These are phyloP conservation scores for Ennomos quercinarius DNA, from an alignment of 2,888 invertebrate species.

Conservation along the genomic window DNA sequence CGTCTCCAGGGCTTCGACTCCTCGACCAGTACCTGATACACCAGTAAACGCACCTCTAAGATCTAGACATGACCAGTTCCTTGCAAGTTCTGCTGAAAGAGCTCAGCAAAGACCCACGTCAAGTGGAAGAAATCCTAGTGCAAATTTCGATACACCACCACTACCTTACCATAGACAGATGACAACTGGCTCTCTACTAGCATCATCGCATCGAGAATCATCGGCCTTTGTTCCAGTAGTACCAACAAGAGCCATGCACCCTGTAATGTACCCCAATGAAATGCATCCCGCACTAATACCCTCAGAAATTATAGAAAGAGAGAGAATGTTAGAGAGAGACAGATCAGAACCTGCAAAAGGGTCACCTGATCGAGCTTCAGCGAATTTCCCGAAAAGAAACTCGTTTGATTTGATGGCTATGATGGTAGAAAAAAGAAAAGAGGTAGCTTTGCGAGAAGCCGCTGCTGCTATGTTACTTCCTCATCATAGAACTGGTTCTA, in stretches of 20 bases:
- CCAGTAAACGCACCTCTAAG: conserved; percentile 74
- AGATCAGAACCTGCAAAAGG: conserved; percentile 80
- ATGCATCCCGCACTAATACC: conserved; percentile 88
- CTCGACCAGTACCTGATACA: conserved; percentile 79
- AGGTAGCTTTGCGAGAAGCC: conserved; percentile 90
- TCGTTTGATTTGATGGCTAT: conserved; percentile 94
- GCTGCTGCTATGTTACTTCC: conserved; percentile 90
- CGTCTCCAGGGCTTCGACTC: conserved; percentile 80
- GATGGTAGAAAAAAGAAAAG: conserved; percentile 96
- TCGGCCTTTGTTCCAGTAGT: conserved; percentile 96
- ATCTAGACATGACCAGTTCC: conserved; percentile 87
- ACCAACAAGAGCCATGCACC: conserved; percentile 90
- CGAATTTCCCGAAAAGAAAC: conserved; percentile 75
- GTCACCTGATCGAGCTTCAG: conserved; percentile 75
- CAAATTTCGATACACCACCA: conserved; percentile 87
- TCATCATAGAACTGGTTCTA: conserved; percentile 80
- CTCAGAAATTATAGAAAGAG: conserved; percentile 85
- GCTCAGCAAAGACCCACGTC: conserved; percentile 78
- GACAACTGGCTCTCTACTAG: conserved; percentile 77
- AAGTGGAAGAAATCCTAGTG: conserved; percentile 79
- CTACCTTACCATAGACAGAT: conserved; percentile 89
- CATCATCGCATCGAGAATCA: conserved; percentile 89
- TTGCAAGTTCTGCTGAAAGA: conserved; percentile 83
- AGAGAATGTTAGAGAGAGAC: conserved; percentile 80
- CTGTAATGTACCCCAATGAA: conserved; percentile 89